Conservation (phyloP, 2,888 invertebrate genomes). For the Sinopyrophorus schimmeli region DNA sequence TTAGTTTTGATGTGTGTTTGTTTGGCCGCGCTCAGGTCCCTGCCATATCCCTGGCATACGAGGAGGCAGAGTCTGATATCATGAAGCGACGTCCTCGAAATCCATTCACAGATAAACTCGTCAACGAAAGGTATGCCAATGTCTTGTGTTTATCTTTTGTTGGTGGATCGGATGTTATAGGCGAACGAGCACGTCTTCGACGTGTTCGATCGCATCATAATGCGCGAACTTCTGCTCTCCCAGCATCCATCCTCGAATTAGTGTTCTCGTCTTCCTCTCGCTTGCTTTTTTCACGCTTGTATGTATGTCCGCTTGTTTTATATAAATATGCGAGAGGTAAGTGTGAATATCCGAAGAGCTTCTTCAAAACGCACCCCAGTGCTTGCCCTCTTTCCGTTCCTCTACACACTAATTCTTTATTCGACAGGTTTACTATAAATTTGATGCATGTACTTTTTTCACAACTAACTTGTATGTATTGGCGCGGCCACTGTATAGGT, state of each 20-base stretch:
- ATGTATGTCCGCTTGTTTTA: slow-evolving; percentile 12
- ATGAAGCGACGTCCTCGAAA: slow-evolving; percentile 98
- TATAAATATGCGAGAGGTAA: slow-evolving; percentile 28
- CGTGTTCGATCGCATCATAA: slow-evolving; percentile 35
- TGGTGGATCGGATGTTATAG: slow-evolving; percentile 36
- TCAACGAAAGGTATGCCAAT: slow-evolving; percentile 88
- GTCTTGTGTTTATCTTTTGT: slow-evolving; percentile 49
- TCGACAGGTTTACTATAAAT: slow-evolving; percentile 34
- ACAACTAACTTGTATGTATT: slow-evolving; percentile 47
- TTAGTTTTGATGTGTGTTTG: slow-evolving; percentile 55
- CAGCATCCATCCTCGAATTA: slow-evolving; percentile 31
- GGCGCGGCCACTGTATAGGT: slow-evolving; percentile 70
- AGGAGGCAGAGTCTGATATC: slow-evolving; percentile 97
- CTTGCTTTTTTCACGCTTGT: slow-evolving; percentile 6
- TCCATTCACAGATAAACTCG: slow-evolving; percentile 96
- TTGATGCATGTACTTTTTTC: slow-evolving; percentile 33
- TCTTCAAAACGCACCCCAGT: slow-evolving; percentile 42
- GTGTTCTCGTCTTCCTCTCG: slow-evolving; percentile 13
- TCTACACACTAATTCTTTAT: slow-evolving; percentile 40
- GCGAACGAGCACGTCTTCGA: slow-evolving; percentile 29
- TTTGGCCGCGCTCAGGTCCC: slow-evolving; percentile 75
- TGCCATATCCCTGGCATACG: slow-evolving; percentile 98
- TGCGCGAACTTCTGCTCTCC: slow-evolving; percentile 46
- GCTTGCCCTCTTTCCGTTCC: slow-evolving; percentile 35
- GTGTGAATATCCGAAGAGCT: slow-evolving; percentile 27